Evolutionary conservation across 2,797 vertebrate species (phyloP), one percentile per base, ranked within the genome.

Genomic region (Chaenodraco wilsoni): DNA sequence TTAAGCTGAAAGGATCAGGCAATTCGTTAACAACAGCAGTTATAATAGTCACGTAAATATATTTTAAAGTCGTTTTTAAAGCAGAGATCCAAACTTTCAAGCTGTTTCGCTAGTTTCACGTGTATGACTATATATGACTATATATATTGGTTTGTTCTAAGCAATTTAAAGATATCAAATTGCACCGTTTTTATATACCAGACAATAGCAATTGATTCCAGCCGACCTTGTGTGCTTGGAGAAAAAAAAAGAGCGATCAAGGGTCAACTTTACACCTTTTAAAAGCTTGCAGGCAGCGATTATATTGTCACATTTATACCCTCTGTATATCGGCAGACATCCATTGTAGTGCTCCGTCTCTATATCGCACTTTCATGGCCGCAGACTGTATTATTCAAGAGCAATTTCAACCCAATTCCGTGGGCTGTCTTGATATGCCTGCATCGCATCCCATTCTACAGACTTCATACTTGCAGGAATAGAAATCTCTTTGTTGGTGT

Each of bases 371-470:
- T 41, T 57, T 85, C 56, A 63, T 61, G 60, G 66, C 74, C 63
- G 67, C 44, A 80, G 58, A 64, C 65, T 78, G 66, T 83, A 76
- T 88, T 84, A 86, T 86, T 86, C 79, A 81, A 81, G 67, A 84
- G 72, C 78, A 68, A 87, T 87, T 88, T 86, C 78, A 72, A 74
- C 79, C 73, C 78, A 75, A 73, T 90, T 88, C 80, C 73, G 79
- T 44, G 72, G 84, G 55, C 84, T 78, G 76, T 75, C 64, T 83
- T 63, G 81, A 88, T 74, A 66, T 43, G 56, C 49, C 73, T 74
- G 83, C 83, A 44, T 87, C 71, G 74, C 73, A 81, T 86, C 70
- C 79, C 76, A 74, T 79, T 88, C 87, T 81, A n/a, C 54, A 69
- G 61, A 52, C 49, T 15, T 23, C 59, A 72, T 52, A 55, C 80